These are phyloP conservation scores for Ernsta delagoae DNA, from an alignment of 2,888 invertebrate species.

Conservation along the genomic window DNA sequence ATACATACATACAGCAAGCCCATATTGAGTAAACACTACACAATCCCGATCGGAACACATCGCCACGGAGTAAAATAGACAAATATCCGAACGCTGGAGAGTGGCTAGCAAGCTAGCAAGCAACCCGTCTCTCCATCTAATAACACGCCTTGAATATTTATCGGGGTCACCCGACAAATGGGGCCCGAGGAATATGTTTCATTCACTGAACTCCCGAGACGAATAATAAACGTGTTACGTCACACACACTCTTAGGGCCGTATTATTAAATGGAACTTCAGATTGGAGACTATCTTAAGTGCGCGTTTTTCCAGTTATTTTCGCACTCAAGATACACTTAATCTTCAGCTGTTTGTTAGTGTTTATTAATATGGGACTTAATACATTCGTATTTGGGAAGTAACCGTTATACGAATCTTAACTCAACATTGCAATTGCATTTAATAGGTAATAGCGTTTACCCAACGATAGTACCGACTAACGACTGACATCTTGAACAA, in stretches of 20 bases:
- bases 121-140: constrained; percentile 34
- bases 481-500: too few relatives aligned
- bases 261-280: too few relatives aligned
- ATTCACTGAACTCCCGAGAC: constrained; percentile 31
- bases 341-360: too few relatives aligned
- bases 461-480: too few relatives aligned
- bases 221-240: constrained; percentile 28
- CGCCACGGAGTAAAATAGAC: constrained; percentile 37
- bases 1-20: background rate
- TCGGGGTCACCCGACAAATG: constrained; percentile 36
- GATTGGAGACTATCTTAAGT: too few relatives aligned
- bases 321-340: too few relatives aligned
- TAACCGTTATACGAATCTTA: too few relatives aligned
- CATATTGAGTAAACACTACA: background rate
- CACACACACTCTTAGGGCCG: background rate
- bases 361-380: too few relatives aligned
- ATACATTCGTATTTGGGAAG: too few relatives aligned
- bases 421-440: too few relatives aligned
- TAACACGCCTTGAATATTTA: constrained; percentile 38
- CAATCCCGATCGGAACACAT: constrained; percentile 12
- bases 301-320: too few relatives aligned
- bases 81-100: constrained; percentile 27
- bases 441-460: too few relatives aligned
- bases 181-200: constrained; percentile 36
- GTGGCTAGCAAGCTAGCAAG: constrained; percentile 28